Conservation (phyloP, 2,888 invertebrate species). For the Pristionchus exspectatus region DNA sequence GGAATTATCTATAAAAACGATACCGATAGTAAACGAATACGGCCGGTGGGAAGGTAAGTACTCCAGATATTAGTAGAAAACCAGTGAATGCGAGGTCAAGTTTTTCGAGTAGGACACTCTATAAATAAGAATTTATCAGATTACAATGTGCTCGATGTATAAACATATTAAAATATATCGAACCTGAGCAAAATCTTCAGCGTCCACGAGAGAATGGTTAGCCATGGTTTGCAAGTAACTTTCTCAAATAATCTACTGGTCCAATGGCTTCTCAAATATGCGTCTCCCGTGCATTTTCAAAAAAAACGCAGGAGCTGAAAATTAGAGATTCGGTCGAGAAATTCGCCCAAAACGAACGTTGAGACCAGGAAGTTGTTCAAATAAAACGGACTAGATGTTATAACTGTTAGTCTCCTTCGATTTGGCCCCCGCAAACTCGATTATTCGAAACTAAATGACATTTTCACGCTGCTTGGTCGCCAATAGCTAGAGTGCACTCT, state of each 20-base stretch:
- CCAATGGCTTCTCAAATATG: background rate
- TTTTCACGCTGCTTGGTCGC: background rate
- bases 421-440: background rate
- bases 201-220: background rate
- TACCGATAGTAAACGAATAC: constrained; percentile 17
- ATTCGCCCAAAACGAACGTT: background rate
- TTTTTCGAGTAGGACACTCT: background rate
- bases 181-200: background rate
- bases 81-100: constrained; percentile 1
- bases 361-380: background rate
- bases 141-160: too few species aligned
- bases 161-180: too few species aligned
- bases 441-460: background rate
- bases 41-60: background rate
- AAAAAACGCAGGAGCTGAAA: background rate
- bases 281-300: background rate
- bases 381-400: background rate
- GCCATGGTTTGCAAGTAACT: too few species aligned
- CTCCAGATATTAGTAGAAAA: background rate
- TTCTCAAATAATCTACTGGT: too few species aligned
- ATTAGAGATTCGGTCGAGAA: background rate
- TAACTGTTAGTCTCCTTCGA: background rate
- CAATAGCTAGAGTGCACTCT: too few species aligned
- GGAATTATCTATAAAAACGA: too few species aligned
- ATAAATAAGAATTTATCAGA: background rate